phyloP scores from a whole-genome alignment of 2,888 invertebrate species.

The Coleophora flavipennella region DNA sequence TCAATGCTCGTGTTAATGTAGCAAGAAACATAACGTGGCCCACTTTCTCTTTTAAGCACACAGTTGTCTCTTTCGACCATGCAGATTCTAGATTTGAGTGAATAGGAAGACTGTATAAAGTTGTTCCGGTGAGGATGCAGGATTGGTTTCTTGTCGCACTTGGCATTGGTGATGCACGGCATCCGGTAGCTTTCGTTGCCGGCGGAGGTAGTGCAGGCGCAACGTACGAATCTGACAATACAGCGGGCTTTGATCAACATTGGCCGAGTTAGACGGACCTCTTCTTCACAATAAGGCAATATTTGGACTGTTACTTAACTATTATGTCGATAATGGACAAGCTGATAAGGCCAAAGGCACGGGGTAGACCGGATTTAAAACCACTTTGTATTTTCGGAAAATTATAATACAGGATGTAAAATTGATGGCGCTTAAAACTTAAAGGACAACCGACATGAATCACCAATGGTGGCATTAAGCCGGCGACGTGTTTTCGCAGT shows the following conservation, averaged over 20 bases:
- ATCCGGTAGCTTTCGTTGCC: slow-evolving; percentile 70
- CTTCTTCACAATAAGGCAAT: slow-evolving; percentile 48
- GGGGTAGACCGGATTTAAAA: too few species aligned
- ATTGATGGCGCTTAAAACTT: too few species aligned
- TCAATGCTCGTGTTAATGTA: slow-evolving; percentile 68
- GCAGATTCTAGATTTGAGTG: slow-evolving; percentile 24
- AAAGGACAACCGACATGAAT: too few species aligned
- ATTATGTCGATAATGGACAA: too few species aligned
- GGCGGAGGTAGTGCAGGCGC: slow-evolving; percentile 24
- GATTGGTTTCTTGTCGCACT: slow-evolving; percentile 70
- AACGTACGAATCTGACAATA: slow-evolving; percentile 20
- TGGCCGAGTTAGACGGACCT: slow-evolving; percentile 15
- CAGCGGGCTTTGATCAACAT: neutral
- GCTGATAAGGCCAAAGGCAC: too few species aligned
- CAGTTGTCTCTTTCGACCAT: slow-evolving; percentile 51
- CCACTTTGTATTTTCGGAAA: too few species aligned
- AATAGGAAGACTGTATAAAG: slow-evolving; percentile 50
- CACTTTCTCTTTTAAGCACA: slow-evolving; percentile 71
- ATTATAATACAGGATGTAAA: too few species aligned
- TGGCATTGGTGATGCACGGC: slow-evolving; percentile 64
- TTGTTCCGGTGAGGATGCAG: slow-evolving; percentile 45
- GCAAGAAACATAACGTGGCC: slow-evolving; percentile 70
- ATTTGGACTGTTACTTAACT: slow-evolving; percentile 19
- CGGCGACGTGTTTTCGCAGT: too few species aligned
- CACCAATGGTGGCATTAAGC: too few species aligned